Base-by-base conservation (phyloP, 2,113 vertebrate genomes). In the Crypturellus undulatus region DNA sequence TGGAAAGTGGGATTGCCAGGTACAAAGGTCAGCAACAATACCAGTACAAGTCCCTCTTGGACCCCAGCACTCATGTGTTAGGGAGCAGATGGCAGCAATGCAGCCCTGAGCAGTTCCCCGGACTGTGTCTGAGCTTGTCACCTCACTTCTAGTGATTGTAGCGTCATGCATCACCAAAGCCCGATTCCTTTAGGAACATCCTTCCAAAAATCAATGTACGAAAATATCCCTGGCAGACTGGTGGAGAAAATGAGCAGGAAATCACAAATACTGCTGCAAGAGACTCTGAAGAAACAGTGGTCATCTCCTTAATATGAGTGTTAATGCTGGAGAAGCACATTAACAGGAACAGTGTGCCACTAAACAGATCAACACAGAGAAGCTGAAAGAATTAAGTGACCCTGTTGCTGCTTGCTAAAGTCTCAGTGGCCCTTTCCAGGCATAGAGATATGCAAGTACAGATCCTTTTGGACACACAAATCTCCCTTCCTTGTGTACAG, bases 381-480 rank as follows among this genome's bases (percentile, higher is more conserved):
- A 17, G 12, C 4, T 72, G 43, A 65, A 59, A 40, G 63, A 84
- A 47, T n/a, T 62, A 12, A 2, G 1, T n/a, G 45, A 8, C 8
- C 10, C 7, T 79, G 42, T 84, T 45, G 2, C 25, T 88, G 30
- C 16, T 26, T 59, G 52, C 30, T 63, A 12, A 24, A 26, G 8
- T 54, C 43, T 84, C 26, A 76, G n/a, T 2, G 3, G n/a, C 13
- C 26, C 20, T 84, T 91, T 62, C 3, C 4, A 84, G 28, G n/a
- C n/a, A 60, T 5, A 69, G 30, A 32, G 4, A 43, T 19, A 87
- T 58, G 49, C 10, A 84, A 67, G 36, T 22, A 70, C 13, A 38
- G 15, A 58, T 54, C 18, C 4, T 1, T n/a, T 76, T 0, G 0
- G 43, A 71, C 42, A 71, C 15, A 30, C 0, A 4, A 8, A 34